These are phyloP conservation scores for Apocrypta bakeri DNA, from an alignment of 1,140 invertebrate genomes.

Conservation along the genomic window DNA sequence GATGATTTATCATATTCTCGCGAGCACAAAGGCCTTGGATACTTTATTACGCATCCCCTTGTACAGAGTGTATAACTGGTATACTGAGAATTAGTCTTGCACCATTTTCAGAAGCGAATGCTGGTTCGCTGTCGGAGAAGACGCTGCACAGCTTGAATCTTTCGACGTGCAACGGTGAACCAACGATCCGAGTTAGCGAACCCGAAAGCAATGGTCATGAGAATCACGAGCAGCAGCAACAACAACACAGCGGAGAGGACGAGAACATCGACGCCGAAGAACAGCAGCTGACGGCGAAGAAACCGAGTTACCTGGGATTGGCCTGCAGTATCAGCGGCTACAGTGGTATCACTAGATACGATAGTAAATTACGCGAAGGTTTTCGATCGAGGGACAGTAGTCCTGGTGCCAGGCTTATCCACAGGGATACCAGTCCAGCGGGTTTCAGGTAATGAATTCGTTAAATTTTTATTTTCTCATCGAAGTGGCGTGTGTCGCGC, in stretches of 20 bases:
- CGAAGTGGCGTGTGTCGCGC: slow-evolving; percentile 50
- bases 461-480: too few species aligned
- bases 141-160: slow-evolving; percentile 71
- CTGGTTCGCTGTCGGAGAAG: slow-evolving; percentile 69
- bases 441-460: slow-evolving; percentile 77
- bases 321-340: slow-evolving; percentile 94
- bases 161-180: slow-evolving; percentile 68
- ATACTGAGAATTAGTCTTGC: too few species aligned
- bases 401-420: slow-evolving; percentile 76
- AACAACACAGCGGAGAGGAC: background rate
- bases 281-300: slow-evolving; percentile 60
- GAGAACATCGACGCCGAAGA: background rate
- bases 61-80: too few species aligned
- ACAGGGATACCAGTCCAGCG: slow-evolving; percentile 76
- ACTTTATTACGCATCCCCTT: background rate
- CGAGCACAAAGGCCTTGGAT: too few species aligned
- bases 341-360: slow-evolving; percentile 88
- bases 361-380: slow-evolving; percentile 83
- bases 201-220: slow-evolving; percentile 65
- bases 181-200: slow-evolving; percentile 54
- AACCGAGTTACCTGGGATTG: slow-evolving; percentile 89
- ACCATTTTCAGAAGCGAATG: slow-evolving; percentile 67
- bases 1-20: too few species aligned
- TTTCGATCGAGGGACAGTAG: slow-evolving; percentile 80
- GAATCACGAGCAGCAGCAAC: slow-evolving; percentile 49